Conservation (phyloP, 2,797 vertebrate species). For the Gobionotothen gibberifrons region DNA sequence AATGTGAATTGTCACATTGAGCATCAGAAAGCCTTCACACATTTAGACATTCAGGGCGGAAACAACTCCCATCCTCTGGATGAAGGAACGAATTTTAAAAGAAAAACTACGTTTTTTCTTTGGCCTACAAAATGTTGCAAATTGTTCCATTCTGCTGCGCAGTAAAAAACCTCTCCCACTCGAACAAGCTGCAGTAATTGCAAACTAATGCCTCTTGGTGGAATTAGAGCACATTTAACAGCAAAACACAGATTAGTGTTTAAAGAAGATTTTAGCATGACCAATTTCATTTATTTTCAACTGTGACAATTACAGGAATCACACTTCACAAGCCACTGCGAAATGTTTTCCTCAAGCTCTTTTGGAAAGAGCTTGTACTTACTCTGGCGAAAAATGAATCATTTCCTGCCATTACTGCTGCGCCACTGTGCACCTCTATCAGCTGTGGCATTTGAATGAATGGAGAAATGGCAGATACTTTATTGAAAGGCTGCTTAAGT, state of each 20-base stretch:
- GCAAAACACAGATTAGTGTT: constrained; percentile 46
- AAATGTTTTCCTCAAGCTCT: constrained; percentile 50
- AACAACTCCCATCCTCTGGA: background rate
- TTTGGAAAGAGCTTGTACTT: constrained; percentile 26
- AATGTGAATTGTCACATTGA: background rate
- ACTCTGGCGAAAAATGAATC: constrained; percentile 43
- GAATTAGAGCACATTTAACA: constrained; percentile 42
- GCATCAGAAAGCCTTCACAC: background rate
- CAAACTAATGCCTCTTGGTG: constrained; percentile 38
- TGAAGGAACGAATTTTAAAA: background rate
- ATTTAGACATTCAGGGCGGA: background rate
- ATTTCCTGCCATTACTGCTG: constrained; percentile 54
- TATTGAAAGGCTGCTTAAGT: constrained; percentile 36
- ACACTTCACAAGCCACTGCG: constrained; percentile 18
- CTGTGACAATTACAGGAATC: constrained; percentile 45
- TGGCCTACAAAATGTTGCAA: background rate
- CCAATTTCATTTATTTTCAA: constrained; percentile 48
- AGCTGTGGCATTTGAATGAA: constrained; percentile 48
- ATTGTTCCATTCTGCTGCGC: background rate
- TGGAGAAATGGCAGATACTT: constrained; percentile 25
- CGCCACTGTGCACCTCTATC: constrained; percentile 51
- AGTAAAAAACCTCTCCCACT: constrained; percentile 23
- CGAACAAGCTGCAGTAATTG: constrained; percentile 29
- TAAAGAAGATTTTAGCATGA: constrained; percentile 48
- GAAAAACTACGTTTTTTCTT: background rate